Evolutionary conservation across 2,113 vertebrate species (phyloP).

Genomic region (Thermophis baileyi): DNA sequence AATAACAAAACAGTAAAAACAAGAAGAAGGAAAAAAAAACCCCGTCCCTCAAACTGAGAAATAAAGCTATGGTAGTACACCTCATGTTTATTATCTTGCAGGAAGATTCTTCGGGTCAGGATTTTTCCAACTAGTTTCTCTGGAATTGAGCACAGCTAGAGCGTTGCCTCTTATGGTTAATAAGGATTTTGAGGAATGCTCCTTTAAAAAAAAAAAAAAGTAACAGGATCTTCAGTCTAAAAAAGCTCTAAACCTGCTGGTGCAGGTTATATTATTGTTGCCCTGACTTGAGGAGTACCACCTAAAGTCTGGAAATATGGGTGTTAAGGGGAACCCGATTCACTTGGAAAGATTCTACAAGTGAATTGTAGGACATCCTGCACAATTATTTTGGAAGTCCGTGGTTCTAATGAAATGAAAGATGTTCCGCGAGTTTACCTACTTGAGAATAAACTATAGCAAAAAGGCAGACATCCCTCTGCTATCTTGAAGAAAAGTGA

Average conservation of each 20-base stretch:
- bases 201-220: no score
- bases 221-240: neutral
- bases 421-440: neutral
- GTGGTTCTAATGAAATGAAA: neutral
- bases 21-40: accelerated
- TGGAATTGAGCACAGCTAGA: neutral
- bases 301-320: neutral
- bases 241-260: neutral
- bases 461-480: neutral
- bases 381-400: neutral
- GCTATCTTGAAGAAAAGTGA: neutral
- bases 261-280: neutral
- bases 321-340: neutral
- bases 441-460: neutral
- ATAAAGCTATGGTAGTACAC: neutral
- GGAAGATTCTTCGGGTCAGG: neutral
- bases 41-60: neutral
- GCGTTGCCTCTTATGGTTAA: neutral
- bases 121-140: neutral
- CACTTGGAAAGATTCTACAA: neutral
- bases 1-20: neutral
- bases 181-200: neutral
- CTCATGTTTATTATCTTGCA: neutral
- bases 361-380: neutral
- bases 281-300: neutral